These are phyloP conservation scores for Hetaerina titia DNA, from an alignment of 2,888 invertebrate genomes.

Conservation along the genomic window DNA sequence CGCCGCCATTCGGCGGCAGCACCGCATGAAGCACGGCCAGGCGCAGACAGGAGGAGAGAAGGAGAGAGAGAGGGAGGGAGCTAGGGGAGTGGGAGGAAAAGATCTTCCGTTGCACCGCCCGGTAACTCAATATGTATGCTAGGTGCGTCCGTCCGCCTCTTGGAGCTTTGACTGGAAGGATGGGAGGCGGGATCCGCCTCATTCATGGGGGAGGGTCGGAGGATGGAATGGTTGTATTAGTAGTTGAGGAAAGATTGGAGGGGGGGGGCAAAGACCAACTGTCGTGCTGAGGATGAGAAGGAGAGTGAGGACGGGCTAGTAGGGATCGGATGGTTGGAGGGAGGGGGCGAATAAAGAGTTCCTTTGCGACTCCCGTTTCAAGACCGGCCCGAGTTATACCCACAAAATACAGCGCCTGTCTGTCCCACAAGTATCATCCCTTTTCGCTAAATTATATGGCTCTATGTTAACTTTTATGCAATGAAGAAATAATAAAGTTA, in stretches of 20 bases:
- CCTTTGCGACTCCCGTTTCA: background rate
- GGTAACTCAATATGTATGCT: constrained; percentile 57
- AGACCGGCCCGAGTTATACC: too few relatives aligned
- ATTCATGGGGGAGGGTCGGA: background rate
- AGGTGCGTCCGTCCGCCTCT: constrained; percentile 42
- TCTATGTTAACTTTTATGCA: background rate
- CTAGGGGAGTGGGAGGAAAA: background rate
- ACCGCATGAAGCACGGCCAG: background rate
- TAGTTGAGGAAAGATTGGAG: background rate
- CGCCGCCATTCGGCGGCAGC: background rate
- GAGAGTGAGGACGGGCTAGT: background rate
- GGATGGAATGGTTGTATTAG: constrained; percentile 4
- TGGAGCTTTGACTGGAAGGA: constrained; percentile 12
- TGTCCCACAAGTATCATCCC: background rate
- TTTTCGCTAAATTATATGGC: background rate
- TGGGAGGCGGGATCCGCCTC: background rate
- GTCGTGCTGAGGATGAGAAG: constrained; percentile 44
- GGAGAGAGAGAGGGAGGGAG: background rate
- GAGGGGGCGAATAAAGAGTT: background rate
- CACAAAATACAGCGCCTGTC: background rate
- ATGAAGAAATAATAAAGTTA: background rate
- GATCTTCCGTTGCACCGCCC: background rate
- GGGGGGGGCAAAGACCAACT: constrained; percentile 47
- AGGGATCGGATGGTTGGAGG: background rate
- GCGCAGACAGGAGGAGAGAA: background rate